phyloP scores from a whole-genome alignment of 2,888 invertebrate genomes.

The Acanthopleura granulata region DNA sequence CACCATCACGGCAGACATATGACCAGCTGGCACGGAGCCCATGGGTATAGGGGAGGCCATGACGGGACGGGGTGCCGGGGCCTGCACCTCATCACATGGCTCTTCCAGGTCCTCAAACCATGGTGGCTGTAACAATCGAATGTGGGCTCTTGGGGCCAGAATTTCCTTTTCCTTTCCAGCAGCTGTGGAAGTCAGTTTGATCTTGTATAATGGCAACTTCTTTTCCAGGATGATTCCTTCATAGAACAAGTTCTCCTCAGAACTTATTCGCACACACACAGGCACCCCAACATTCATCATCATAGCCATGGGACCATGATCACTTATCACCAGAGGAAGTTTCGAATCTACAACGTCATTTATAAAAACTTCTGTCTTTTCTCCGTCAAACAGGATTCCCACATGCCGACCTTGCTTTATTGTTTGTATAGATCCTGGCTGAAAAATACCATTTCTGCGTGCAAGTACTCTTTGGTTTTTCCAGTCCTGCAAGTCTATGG shows the following conservation, averaged over 20 bases:
- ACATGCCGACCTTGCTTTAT: constrained; percentile 75
- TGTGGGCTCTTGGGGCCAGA: constrained; percentile 90
- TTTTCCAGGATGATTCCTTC: constrained; percentile 85
- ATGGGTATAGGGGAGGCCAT: constrained; percentile 8
- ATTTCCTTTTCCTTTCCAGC: constrained; percentile 42
- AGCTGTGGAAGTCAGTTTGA: constrained; percentile 71
- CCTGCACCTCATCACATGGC: constrained; percentile 19
- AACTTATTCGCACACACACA: constrained; percentile 78
- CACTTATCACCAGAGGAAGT: constrained; percentile 90
- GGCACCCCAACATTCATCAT: constrained; percentile 84
- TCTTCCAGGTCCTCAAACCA: constrained; percentile 93
- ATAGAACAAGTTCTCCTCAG: constrained; percentile 81
- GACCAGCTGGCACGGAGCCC: constrained; percentile 20
- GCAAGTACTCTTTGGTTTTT: constrained; percentile 92
- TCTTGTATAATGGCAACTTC: constrained; percentile 79
- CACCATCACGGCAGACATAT: constrained; percentile 21
- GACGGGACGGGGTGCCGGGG: constrained; percentile 34
- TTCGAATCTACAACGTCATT: constrained; percentile 79
- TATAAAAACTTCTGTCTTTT: constrained; percentile 80
- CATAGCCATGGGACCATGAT: constrained; percentile 85
- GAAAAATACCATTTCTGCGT: constrained; percentile 83
- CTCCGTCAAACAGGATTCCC: constrained; percentile 85
- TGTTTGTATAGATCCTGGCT: constrained; percentile 85
- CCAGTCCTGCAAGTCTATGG: constrained; percentile 91
- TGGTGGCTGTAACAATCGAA: constrained; percentile 90